Conservation (phyloP, 2,113 vertebrate species). For the Callopanchax toddi region DNA sequence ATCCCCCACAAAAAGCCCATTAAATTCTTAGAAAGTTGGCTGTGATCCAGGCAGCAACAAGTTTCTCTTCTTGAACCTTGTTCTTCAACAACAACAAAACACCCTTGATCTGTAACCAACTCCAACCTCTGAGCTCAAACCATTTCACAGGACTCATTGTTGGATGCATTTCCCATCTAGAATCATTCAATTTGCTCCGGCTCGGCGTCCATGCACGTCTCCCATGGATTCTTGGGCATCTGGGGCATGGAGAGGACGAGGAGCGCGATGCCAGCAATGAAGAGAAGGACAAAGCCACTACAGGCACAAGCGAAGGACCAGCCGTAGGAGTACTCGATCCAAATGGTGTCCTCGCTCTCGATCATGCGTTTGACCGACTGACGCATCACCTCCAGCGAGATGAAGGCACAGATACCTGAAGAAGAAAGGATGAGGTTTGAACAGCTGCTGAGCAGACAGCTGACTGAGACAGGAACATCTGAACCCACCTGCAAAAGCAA, state of each 20-base stretch:
- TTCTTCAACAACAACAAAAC: slow-evolving; percentile 5
- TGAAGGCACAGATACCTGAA: slow-evolving; percentile 91
- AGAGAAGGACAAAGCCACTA: slow-evolving; percentile 87
- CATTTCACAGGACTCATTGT: slow-evolving; percentile 18
- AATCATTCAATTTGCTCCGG: slow-evolving; percentile 81
- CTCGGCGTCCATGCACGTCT: slow-evolving; percentile 96
- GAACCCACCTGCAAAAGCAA: slow-evolving; percentile 88
- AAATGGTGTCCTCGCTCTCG: slow-evolving; percentile 90
- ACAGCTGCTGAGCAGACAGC: neutral
- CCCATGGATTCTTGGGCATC: slow-evolving; percentile 97
- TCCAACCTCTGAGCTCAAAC: slow-evolving; percentile 21
- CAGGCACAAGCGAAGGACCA: slow-evolving; percentile 96
- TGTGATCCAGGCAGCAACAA: slow-evolving; percentile 6
- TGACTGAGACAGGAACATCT: too few relatives aligned
- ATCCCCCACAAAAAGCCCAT: slow-evolving; percentile 12
- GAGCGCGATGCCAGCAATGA: slow-evolving; percentile 87
- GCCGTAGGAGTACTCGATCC: slow-evolving; percentile 89
- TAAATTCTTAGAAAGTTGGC: slow-evolving; percentile 9
- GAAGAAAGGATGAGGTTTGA: neutral
- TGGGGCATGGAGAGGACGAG: slow-evolving; percentile 93
- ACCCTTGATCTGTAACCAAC: slow-evolving; percentile 17
- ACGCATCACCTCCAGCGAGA: slow-evolving; percentile 95
- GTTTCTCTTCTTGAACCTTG: neutral
- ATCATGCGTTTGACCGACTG: slow-evolving; percentile 97
- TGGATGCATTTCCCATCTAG: neutral